Evolutionary conservation across 2,888 invertebrate species (phyloP), one percentile per base, ranked within the genome.

Genomic region (Microchrysa polita): DNA sequence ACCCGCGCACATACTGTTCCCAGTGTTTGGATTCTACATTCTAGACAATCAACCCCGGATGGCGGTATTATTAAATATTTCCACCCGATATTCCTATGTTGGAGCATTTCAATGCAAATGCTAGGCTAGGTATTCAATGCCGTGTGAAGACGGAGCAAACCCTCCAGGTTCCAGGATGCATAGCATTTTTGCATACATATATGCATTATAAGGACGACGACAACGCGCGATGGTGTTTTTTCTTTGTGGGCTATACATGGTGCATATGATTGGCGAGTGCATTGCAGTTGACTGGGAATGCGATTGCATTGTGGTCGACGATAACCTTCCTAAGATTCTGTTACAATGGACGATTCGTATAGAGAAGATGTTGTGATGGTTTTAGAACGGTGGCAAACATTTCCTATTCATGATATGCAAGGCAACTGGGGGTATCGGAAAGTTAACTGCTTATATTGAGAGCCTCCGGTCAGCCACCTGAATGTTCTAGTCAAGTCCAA

Each of bases 141-240:
- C 12, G 5, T 40, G 27, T 34, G 27, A 34, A 20, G 20, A 20
- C 23, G 22, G 23, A 40, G 34, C 27, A 53, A 52, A 67, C n/a
- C 67, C 67, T 14, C n/a, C 52, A 27, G 34, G 27, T n/a, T 27
- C 14, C 55, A 40, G 16, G 53, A 53, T 57, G 57, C 57, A 69
- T 57, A 14, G 57, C 2, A 69, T 69, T 69, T 69, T 69, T 69
- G 69, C 69, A 69, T 69, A 57, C 69, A 69, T 69, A 69, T 22
- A 67, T 48, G 69, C 55, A 57, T 22, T 57, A 44, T 52, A 48
- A 48, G 42, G 27, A 34, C 16, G 42, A 18, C 20, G n/a, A n/a
- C n/a, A n/a, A n/a, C n/a, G n/a, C n/a, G n/a, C n/a, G n/a, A n/a
- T n/a, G 69, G 40, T 69, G 69, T 69, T 69, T 40, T 34, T 69